These are phyloP conservation scores for Neosilurus hyrtlii DNA, from an alignment of 2,797 vertebrate genomes.

Conservation along the genomic window DNA sequence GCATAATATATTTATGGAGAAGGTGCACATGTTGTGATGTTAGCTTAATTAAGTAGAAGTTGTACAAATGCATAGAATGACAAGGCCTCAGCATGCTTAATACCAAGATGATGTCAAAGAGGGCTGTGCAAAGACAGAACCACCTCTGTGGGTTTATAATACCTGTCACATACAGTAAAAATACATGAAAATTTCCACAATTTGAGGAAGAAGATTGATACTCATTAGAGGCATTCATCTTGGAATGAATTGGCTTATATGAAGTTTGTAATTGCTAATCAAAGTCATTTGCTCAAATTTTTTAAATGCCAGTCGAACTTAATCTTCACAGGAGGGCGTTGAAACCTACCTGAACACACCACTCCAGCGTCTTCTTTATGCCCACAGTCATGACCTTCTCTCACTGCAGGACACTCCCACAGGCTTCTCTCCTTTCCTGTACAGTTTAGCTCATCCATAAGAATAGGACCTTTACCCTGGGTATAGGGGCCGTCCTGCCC, in stretches of 20 bases:
- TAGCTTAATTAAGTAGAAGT: background rate
- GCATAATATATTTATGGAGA: background rate
- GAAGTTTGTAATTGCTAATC: background rate
- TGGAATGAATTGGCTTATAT: background rate
- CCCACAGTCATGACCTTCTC: constrained; percentile 63
- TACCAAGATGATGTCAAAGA: background rate
- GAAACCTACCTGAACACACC: constrained; percentile 70
- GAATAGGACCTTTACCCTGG: constrained; percentile 61
- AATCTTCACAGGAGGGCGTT: background rate
- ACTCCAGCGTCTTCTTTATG: constrained; percentile 76
- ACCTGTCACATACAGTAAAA: background rate
- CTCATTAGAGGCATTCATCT: background rate
- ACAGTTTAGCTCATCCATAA: constrained; percentile 72
- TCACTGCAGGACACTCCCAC: constrained; percentile 62
- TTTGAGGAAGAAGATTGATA: background rate
- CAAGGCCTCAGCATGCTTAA: background rate
- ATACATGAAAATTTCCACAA: background rate
- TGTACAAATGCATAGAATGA: background rate
- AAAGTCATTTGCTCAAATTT: background rate
- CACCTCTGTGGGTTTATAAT: background rate
- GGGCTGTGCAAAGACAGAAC: background rate
- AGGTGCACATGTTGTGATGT: background rate
- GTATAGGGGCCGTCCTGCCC: constrained; percentile 62
- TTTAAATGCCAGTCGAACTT: background rate
- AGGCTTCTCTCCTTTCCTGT: constrained; percentile 66